Evolutionary conservation across 2,113 vertebrate species (phyloP), one percentile per base, ranked within the genome.

Genomic region (Tauraco erythrolophus): DNA sequence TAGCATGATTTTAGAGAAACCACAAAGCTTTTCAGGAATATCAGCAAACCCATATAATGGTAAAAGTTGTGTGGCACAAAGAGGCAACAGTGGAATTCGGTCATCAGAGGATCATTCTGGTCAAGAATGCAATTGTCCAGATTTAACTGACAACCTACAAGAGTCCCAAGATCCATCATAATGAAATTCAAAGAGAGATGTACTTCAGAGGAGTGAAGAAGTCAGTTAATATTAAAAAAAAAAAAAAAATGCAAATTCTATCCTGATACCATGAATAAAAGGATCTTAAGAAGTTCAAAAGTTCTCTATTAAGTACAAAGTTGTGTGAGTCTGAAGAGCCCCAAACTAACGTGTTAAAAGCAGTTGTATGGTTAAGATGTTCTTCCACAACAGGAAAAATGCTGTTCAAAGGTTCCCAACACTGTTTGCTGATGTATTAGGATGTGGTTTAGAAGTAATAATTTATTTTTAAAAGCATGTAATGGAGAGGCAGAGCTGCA

Each of bases 131-230:
- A 87, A 87, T 33, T n/a, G n/a, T n/a, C 22, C 68, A 35, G 39
- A 61, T 39, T 69, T 70, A 81, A 72, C 74, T 54, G 41, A 41
- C 35, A 74, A 64, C 35, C 81, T 89, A 12, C 4, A 13, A 58
- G 31, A 68, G 24, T 68, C 14, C 31, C 9, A 57, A 35, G 10
- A 51, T 5, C 15, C 18, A 58, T 18, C 14, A 66, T 0, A 54
- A 13, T 45, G 61, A 62, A 90, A 90, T 82, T 75, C 68, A 88
- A 76, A 68, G 15, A 50, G 12, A 24, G 14, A 35, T 3, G 19
- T 31, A 66, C n/a, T 78, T 92, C 85, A 95, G 69, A 92, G 24
- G 22, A 85, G 19, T n/a, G 24, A 78, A 92, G 13, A 85, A 31
- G 8, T 61, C 50, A 46, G 14, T 56, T 45, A 78, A 66, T 50